Evolutionary conservation across 2,113 vertebrate species (phyloP), one percentile per base, ranked within the genome.

Genomic region (Saiga tatarica): DNA sequence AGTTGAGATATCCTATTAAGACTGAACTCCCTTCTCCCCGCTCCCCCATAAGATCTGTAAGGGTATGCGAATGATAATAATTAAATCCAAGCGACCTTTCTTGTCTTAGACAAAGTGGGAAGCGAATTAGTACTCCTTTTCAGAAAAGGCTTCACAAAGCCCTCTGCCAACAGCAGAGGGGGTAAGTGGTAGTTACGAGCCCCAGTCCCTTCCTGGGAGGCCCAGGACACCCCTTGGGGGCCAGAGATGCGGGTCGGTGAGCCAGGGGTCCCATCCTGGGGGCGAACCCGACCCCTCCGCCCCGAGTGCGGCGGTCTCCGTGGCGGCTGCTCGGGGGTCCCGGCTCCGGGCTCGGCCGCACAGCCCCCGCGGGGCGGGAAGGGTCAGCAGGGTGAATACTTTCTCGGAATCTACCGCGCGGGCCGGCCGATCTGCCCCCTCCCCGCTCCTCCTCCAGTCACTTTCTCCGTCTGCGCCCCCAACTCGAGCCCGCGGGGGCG

Each of bases 371-470:
- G 42, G 47, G 88, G 57, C 50, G 30, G 86, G 55, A 33, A 76
- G 42, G 91, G 97, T 92, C 97, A 95, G 28, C 62, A 42, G 91
- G 82, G 87, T 92, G 79, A 62, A 95, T 76, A 64, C 30, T 91
- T 98, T 94, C 82, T 91, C 25, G 10, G 55, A 91, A 95, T 87
- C 71, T 89, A 26, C 21, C 1, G 55, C 55, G 39, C 1, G 0
- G 25, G n/a, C 85, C 79, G 16, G 74, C 23, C 7, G 42, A n/a
- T n/a, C 74, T 42, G 50, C 52, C 33, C n/a, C 30, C 36, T 52
- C 42, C 11, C 23, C 14, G 19, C 1, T 4, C n/a, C 57, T 23
- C 52, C 14, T 52, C 5, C 7, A 25, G 57, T 8, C 76, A 10
- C 91, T 53, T 59, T 71, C 89, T 62, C 90, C 39, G 5, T 33